Percentiles rank a stretch among this genome's conserved stretches.
Evolutionary conservation across 2,888 invertebrate genomes (phyloP).

Genomic region (Seira musarum): DNA sequence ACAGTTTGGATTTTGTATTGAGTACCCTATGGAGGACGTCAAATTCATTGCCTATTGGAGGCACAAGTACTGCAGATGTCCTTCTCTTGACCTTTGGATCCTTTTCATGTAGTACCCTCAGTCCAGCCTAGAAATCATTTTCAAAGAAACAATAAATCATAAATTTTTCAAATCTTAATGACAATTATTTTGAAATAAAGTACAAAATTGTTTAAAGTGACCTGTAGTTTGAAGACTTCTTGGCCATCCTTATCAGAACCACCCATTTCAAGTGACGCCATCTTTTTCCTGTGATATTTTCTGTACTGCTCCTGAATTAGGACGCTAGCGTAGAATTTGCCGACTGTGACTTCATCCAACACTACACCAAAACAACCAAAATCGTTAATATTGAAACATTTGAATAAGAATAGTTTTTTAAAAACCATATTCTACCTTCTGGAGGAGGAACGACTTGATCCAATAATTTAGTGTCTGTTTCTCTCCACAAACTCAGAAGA

Average conservation of each 20-base stretch:
- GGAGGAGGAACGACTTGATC: conserved; percentile 67
- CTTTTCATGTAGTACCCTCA: conserved; percentile 50
- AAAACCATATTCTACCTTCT: conserved; percentile 53
- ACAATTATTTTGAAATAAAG: neutral
- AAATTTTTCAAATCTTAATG: neutral
- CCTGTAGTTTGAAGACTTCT: conserved; percentile 60
- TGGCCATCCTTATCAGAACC: conserved; percentile 41
- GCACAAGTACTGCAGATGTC: conserved; percentile 60
- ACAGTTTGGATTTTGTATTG: neutral
- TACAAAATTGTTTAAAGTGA: too few relatives aligned
- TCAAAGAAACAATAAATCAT: conserved; percentile 1
- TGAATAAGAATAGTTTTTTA: too few relatives aligned
- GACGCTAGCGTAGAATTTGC: conserved; percentile 66
- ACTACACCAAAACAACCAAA: conserved; percentile 45
- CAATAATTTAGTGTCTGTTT: conserved; percentile 56
- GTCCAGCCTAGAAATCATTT: conserved; percentile 58
- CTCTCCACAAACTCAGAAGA: conserved; percentile 77
- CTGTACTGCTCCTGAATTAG: conserved; percentile 67
- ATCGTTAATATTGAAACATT: neutral
- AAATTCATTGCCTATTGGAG: conserved; percentile 58
- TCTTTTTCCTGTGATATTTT: conserved; percentile 59
- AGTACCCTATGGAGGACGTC: conserved; percentile 60
- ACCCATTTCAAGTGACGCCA: conserved; percentile 44
- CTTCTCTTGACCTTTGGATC: conserved; percentile 58
- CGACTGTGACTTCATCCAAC: conserved; percentile 68